Conservation (phyloP, 2,113 vertebrate genomes). For the Gallinago jamesoni region DNA sequence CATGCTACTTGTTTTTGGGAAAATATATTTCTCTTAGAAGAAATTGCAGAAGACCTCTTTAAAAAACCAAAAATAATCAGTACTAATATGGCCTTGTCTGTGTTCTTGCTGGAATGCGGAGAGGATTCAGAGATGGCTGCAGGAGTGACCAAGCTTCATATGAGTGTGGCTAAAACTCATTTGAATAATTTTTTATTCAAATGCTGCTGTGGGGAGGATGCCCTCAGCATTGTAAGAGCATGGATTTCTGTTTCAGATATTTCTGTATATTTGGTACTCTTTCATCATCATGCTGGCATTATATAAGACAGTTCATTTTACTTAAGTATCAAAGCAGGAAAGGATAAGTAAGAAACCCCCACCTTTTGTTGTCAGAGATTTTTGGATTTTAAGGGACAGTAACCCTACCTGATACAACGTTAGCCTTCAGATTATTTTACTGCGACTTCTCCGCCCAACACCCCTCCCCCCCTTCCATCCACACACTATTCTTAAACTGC, state of each 20-base stretch:
- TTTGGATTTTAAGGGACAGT: background rate
- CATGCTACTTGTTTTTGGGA: background rate
- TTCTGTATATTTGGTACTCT: background rate
- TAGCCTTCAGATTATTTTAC: background rate
- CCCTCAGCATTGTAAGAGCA: background rate
- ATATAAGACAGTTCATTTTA: background rate
- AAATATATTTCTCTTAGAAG: background rate
- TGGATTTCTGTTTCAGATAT: background rate
- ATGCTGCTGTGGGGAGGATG: no score
- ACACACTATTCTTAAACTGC: background rate
- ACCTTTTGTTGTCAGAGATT: background rate
- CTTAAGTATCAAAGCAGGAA: background rate
- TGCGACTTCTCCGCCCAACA: background rate
- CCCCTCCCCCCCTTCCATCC: no score
- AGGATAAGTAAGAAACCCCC: background rate
- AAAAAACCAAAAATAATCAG: background rate
- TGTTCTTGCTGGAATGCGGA: background rate
- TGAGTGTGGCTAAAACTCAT: no score
- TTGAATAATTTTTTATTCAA: no score
- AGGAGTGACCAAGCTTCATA: background rate
- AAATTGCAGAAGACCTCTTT: background rate
- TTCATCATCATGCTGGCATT: background rate
- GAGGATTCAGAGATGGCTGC: background rate
- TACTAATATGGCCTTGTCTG: fast-evolving
- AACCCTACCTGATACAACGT: background rate